Base-by-base conservation (phyloP, 1,140 invertebrate species). In the Aphelenchoides avenae region DNA sequence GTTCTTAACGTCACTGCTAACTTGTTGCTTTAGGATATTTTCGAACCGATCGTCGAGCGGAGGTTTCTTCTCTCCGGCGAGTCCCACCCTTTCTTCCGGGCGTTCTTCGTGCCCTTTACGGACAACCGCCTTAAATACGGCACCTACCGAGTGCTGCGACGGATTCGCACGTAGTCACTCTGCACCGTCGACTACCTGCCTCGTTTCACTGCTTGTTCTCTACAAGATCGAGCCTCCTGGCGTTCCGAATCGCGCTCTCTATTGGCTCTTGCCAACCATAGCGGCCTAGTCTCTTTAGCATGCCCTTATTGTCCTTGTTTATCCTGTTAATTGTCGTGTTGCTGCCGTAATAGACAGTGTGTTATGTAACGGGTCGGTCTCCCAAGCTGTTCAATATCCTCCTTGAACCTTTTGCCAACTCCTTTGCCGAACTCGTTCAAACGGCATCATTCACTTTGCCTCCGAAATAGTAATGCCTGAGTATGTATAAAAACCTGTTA, bases 71-170 rank as follows among this genome's bases (percentile, higher is more conserved):
- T 64, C 1, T 26, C 61, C 34, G 64, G 56, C 9, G 22, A 61
- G 4, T 64, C 61, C 2, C 61, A 64, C 47, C 54, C 61, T 11
- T 26, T 64, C 20, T 57, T 47, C 20, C 36, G 61, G 22, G 64
- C 63, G 18, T 64, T 64, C 48, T 66, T 55, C 52, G 49, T 64
- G 48, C 64, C 63, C n/a, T 59, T 42, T 18, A 56, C 53, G 20
- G 18, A 57, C 5, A 22, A 27, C n/a, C 33, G 18, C n/a, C 53
- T 43, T 20, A 22, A 7, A 41, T 57, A 57, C 22, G 53, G 53
- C 6, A 48, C n/a, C 18, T 43, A 56, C 20, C 56, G 52, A 4
- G 18, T 59, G 9, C 13, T 26, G 9, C 18, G 60, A 36, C 52
- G 52, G n/a, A 36, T 36, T 13, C 34, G 11, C 7, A 41, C 27